phyloP scores from a whole-genome alignment of 2,797 vertebrate genomes.

The Varecia variegata region DNA sequence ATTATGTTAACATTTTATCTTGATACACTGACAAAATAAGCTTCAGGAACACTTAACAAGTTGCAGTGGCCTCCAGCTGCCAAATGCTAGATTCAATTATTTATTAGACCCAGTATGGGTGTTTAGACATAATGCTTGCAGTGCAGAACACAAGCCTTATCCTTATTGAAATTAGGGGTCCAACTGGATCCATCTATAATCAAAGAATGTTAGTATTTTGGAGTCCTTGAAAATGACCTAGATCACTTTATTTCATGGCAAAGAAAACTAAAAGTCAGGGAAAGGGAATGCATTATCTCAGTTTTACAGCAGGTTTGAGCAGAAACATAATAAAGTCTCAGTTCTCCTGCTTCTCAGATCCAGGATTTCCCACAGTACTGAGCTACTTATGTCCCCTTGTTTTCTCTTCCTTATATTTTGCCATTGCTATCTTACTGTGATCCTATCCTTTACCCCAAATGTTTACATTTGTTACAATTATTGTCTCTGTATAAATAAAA shows the following conservation, averaged over 20 bases:
- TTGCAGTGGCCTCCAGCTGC: constrained; percentile 32
- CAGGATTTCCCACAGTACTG: not conserved
- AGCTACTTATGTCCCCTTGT: not conserved
- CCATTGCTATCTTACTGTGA: not conserved
- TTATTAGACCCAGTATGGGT: constrained; percentile 49
- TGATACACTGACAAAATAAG: constrained; percentile 51
- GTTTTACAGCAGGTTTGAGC: not conserved
- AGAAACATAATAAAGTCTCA: not conserved
- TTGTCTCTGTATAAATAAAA: not conserved
- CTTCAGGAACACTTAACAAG: constrained; percentile 57
- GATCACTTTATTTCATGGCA: not conserved
- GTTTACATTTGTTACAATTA: not conserved
- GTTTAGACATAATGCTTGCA: not conserved
- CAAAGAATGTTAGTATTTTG: not conserved
- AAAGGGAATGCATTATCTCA: not conserved
- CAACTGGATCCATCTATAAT: not conserved
- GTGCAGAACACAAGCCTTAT: not conserved
- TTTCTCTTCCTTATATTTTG: not conserved
- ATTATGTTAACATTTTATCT: constrained; percentile 80
- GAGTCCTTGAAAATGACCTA: not conserved
- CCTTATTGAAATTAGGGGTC: constrained; percentile 14
- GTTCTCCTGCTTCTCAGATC: not conserved
- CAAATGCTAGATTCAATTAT: constrained; percentile 75
- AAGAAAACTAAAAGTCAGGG: not conserved
- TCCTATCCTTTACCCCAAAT: not conserved